phyloP scores from a whole-genome alignment of 2,113 vertebrate species.

The Rhinogobius similis region DNA sequence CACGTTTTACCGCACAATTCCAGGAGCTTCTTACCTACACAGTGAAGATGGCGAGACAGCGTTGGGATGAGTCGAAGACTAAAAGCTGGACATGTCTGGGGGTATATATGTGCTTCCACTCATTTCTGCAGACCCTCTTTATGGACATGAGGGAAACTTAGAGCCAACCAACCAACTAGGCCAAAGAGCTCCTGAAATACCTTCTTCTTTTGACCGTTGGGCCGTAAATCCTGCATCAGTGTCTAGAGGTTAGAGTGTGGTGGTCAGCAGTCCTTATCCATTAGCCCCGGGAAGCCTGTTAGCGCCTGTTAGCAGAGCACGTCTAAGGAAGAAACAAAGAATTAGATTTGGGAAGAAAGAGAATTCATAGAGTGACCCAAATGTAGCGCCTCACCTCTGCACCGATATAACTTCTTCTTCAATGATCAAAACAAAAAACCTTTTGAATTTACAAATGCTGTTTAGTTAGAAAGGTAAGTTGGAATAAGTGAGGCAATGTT shows the following conservation, averaged over 20 bases:
- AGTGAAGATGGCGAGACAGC: constrained; percentile 50
- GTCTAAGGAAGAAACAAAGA: background rate
- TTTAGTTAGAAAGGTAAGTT: no score
- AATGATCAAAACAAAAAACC: background rate
- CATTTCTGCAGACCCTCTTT: constrained; percentile 76
- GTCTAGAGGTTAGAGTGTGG: background rate
- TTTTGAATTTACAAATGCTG: background rate
- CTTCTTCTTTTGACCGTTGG: constrained; percentile 56
- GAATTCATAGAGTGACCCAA: background rate
- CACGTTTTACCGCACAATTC: constrained; percentile 31
- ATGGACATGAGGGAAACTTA: constrained; percentile 82
- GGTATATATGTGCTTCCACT: constrained; percentile 47
- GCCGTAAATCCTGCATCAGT: constrained; percentile 23
- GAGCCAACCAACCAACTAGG: constrained; percentile 76
- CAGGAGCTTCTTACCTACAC: constrained; percentile 78
- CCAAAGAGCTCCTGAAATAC: constrained; percentile 77
- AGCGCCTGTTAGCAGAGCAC: background rate
- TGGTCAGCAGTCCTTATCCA: constrained; percentile 15
- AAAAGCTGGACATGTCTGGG: constrained; percentile 33
- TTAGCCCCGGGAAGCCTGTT: background rate
- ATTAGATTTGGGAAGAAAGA: background rate
- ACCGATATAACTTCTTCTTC: background rate
- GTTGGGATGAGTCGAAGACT: constrained; percentile 55
- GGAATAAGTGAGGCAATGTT: no score
- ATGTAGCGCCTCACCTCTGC: background rate